Evolutionary conservation across 2,797 vertebrate genomes (phyloP), one percentile per base, ranked within the genome.

Genomic region (Microchirus variegatus): DNA sequence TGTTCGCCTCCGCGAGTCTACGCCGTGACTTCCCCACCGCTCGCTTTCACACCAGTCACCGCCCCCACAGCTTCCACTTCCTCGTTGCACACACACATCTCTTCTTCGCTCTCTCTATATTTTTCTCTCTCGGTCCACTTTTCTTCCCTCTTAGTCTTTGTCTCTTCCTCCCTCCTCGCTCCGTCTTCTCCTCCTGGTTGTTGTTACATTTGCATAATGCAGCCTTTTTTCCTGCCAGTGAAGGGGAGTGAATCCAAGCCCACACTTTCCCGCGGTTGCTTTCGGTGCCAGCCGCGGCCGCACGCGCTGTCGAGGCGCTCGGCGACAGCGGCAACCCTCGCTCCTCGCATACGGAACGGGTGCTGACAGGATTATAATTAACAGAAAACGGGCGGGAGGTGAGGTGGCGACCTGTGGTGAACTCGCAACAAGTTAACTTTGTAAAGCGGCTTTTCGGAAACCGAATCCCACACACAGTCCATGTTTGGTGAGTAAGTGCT

Each of bases 191-290:
- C 80, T 83, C 63, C n/a, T n/a, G n/a, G n/a, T 73, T 81, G 80
- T 83, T 82, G 70, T 74, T 70, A 69, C 73, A 91, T 90, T 91
- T 89, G 73, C 88, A 91, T 91, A 90, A 91, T 83, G 83, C 79
- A 75, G 80, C 76, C 77, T 77, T 73, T 77, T 73, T 73, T 81
- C 78, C 78, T 87, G 78, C 77, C 87, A 90, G 82, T 70, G 70
- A 75, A 81, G 79, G 66, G 73, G 75, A 86, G 78, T 73, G 53
- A 72, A 85, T 85, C 85, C 88, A 65, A 65, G 81, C 86, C 81
- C 81, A 87, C 86, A 82, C 77, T 82, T 82, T 77, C 74, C 76
- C 73, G 72, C 75, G 72, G 77, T 67, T 60, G 53, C n/a, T n/a
- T 44, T 47, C 38, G 0, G 42, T 78, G 82, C 70, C 82, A 85